Evolutionary conservation across 2,888 invertebrate species (phyloP), one percentile per base, ranked within the genome.

Genomic region (Leptogaster cylindrica): DNA sequence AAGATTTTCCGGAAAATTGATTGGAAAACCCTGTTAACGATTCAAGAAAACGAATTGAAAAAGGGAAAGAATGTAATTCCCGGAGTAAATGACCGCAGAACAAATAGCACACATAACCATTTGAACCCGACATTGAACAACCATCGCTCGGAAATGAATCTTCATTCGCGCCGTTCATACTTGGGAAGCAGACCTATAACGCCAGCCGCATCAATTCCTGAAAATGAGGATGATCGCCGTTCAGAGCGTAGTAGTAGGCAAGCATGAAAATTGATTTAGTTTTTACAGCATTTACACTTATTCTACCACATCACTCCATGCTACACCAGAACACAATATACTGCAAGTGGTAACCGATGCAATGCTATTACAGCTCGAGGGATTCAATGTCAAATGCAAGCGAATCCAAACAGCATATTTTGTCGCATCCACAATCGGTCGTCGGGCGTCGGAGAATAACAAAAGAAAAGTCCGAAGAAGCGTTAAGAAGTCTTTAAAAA

Each of bases 401-500:
- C 48, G n/a, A 41, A 39, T 25, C n/a, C 33, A 6, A 18, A 31
- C 6, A 14, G 31, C 5, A 46, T 65, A 10, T 68, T 52, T 25
- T 70, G 70, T 41, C 44, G 70, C 12, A 66, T 70, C 7, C 70
- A 70, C 66, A 68, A 68, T 6, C 27, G 46, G n/a, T 18, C 25
- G 0, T 46, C 46, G 3, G 12, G n/a, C n/a, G n/a, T n/a, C n/a
- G n/a, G n/a, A n/a, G n/a, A n/a, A n/a, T n/a, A n/a, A n/a, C n/a
- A n/a, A n/a, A n/a, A n/a, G n/a, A n/a, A n/a, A n/a, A n/a, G n/a
- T n/a, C n/a, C n/a, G n/a, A n/a, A n/a, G n/a, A n/a, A n/a, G n/a
- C n/a, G n/a, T n/a, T n/a, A n/a, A n/a, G n/a, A n/a, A n/a, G n/a
- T n/a, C n/a, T n/a, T n/a, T n/a, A n/a, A n/a, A n/a, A n/a, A n/a